Evolutionary conservation across 2,888 invertebrate species (phyloP).

Genomic region (Bugula neritina): DNA sequence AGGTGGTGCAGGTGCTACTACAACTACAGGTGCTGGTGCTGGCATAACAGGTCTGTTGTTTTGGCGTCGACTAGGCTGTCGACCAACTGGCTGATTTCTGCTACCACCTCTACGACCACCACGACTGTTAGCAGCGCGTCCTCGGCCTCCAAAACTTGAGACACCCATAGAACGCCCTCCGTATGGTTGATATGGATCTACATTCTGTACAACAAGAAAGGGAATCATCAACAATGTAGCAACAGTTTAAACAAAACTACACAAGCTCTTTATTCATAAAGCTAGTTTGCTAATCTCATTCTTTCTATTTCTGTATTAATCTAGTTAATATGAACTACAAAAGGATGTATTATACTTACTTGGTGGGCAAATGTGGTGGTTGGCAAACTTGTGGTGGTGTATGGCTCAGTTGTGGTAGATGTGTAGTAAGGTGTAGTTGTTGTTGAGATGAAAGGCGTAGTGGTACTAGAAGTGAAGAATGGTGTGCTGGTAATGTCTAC

Average conservation of each 20-base stretch:
- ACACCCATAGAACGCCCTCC: not conserved
- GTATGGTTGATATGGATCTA: not conserved
- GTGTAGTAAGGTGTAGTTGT: not conserved
- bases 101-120: too few relatives aligned
- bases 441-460: not conserved
- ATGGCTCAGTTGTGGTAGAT: not conserved
- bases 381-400: not conserved
- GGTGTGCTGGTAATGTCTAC: not conserved
- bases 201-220: not conserved
- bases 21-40: too few relatives aligned
- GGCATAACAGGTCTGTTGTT: too few relatives aligned
- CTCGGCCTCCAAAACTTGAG: not conserved
- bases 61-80: too few relatives aligned
- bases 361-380: not conserved
- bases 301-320: too few relatives aligned
- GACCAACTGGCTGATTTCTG: too few relatives aligned
- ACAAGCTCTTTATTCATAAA: too few relatives aligned
- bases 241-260: not conserved
- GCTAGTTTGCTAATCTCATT: too few relatives aligned
- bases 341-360: not conserved
- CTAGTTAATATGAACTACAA: not conserved
- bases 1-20: too few relatives aligned
- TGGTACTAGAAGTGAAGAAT: not conserved
- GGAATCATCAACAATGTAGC: not conserved
- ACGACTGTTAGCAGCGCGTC: too few relatives aligned